Percentiles rank a stretch among this genome's conserved stretches.
These are phyloP conservation scores for Lithosia quadra DNA, from an alignment of 2,888 invertebrate species.

Conservation along the genomic window DNA sequence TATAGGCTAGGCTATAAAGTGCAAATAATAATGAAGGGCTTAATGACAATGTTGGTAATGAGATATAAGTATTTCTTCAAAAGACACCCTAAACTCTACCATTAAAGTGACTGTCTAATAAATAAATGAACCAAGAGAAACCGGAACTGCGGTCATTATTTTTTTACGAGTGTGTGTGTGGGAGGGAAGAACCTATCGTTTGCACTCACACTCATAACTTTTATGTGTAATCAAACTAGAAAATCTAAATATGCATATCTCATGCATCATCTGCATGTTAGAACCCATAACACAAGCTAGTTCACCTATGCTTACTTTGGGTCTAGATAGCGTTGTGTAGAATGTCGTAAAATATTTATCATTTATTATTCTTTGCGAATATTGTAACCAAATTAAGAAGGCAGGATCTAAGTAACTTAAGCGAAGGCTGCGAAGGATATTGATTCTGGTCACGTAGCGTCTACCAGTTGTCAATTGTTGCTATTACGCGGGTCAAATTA, in stretches of 20 bases:
- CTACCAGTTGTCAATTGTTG: slow-evolving; percentile 47
- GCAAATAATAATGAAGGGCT: too few species aligned
- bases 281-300: too few species aligned
- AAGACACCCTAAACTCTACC: neutral
- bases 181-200: neutral
- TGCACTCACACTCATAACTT: neutral
- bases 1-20: too few species aligned
- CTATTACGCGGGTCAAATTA: slow-evolving; percentile 42
- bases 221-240: neutral
- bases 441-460: slow-evolving; percentile 42
- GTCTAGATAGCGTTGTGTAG: too few species aligned
- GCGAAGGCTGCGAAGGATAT: slow-evolving; percentile 17
- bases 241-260: too few species aligned
- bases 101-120: too few species aligned
- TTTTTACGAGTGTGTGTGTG: neutral
- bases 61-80: too few species aligned
- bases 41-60: too few species aligned
- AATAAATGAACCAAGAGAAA: neutral
- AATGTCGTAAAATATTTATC: too few species aligned
- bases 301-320: too few species aligned
- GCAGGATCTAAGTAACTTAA: slow-evolving; percentile 35
- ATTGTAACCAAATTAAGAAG: slow-evolving; percentile 37
- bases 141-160: neutral
- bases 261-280: too few species aligned
- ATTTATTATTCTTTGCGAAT: slow-evolving; percentile 33